Percentiles rank a stretch among this genome's conserved stretches.
These are phyloP conservation scores for Exocentrus adspersus DNA, from an alignment of 2,888 invertebrate genomes.

Conservation along the genomic window DNA sequence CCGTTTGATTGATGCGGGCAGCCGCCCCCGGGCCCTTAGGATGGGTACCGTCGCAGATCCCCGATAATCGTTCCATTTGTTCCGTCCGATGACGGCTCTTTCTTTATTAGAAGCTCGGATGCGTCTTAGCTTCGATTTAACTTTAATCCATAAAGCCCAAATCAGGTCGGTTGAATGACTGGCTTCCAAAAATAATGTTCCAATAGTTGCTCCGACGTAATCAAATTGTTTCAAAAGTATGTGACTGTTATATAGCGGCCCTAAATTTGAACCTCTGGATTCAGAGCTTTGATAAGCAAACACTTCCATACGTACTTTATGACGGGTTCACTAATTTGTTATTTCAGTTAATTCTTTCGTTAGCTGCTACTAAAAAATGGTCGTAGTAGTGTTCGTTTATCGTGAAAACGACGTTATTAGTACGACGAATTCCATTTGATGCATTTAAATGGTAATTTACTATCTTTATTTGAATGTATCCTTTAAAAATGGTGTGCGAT, in stretches of 20 bases:
- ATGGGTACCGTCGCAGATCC: conserved; percentile 48
- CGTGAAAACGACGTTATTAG: conserved; percentile 1
- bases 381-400: conserved; percentile 6
- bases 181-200: no score
- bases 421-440: conserved; percentile 17
- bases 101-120: no score
- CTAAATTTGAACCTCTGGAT: no score
- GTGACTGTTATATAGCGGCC: no score
- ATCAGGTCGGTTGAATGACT: no score
- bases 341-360: not conserved
- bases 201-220: no score
- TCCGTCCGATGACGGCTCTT: conserved; percentile 16
- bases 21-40: conserved; percentile 51
- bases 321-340: not conserved
- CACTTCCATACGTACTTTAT: no score
- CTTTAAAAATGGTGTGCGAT: conserved; percentile 3
- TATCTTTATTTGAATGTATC: conserved; percentile 1
- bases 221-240: no score
- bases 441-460: conserved; percentile 22
- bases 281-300: no score
- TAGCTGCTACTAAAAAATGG: conserved; percentile 1
- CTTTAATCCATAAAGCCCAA: no score
- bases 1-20: conserved; percentile 60
- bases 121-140: no score
- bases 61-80: conserved; percentile 52